A percentile compares a stretch with the other conserved stretches of the same genome.
These are phyloP conservation scores for Timandra comae DNA, from an alignment of 2,888 invertebrate species.

Conservation along the genomic window DNA sequence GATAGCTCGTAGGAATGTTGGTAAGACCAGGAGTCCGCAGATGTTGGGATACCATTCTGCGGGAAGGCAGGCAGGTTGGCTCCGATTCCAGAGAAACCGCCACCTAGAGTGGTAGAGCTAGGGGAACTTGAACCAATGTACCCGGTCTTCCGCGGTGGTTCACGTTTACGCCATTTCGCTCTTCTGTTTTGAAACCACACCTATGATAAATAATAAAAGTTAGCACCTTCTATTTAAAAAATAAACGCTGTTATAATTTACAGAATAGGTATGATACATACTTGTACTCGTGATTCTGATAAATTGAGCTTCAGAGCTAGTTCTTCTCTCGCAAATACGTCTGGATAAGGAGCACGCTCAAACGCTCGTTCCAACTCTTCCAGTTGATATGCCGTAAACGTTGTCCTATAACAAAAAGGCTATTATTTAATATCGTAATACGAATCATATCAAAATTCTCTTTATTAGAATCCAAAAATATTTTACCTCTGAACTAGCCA, in stretches of 20 bases:
- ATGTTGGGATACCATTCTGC: constrained; percentile 78
- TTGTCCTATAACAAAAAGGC: constrained; percentile 84
- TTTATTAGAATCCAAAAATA: too few relatives aligned
- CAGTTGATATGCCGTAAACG: constrained; percentile 95
- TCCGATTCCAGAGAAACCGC: constrained; percentile 74
- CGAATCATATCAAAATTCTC: too few relatives aligned
- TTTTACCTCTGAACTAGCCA: too few relatives aligned
- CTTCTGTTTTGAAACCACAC: constrained; percentile 95
- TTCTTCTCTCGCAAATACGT: constrained; percentile 96
- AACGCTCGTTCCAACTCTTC: constrained; percentile 96
- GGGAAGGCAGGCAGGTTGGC: constrained; percentile 73
- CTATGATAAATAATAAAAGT: constrained; percentile 26
- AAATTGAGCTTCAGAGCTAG: constrained; percentile 92
- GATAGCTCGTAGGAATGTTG: constrained; percentile 86
- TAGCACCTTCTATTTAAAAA: constrained; percentile 1
- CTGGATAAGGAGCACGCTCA: constrained; percentile 96
- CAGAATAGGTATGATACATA: constrained; percentile 21
- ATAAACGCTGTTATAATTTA: not conserved
- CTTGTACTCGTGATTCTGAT: constrained; percentile 83
- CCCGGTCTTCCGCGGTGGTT: constrained; percentile 93
- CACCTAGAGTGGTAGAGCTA: constrained; percentile 80
- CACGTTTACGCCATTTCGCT: constrained; percentile 96
- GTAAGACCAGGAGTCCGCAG: constrained; percentile 88
- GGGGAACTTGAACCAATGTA: constrained; percentile 84
- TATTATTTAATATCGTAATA: too few relatives aligned